Percentiles rank a stretch among this genome's conserved stretches.
These are phyloP conservation scores for Macrochelys suwanniensis DNA, from an alignment of 2,797 vertebrate genomes.

Conservation along the genomic window DNA sequence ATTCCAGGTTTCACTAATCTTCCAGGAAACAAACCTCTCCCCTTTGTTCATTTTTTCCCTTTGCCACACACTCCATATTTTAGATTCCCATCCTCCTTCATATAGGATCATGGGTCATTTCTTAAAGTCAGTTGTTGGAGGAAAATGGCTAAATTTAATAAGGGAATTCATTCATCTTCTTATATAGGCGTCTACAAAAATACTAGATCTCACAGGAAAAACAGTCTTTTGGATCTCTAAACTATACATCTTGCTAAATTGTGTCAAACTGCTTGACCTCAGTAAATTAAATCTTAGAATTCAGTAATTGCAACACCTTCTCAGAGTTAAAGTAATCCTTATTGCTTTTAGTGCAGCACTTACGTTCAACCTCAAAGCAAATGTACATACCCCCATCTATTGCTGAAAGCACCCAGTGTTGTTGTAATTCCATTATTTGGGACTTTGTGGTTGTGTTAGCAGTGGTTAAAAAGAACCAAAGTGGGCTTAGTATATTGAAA, in stretches of 20 bases:
- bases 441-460: not conserved
- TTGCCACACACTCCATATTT: not conserved
- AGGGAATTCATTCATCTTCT: not conserved
- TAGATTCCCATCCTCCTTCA: not conserved
- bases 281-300: not conserved
- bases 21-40: not conserved
- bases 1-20: not conserved
- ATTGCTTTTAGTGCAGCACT: not conserved
- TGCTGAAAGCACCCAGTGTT: not conserved
- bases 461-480: not conserved
- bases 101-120: not conserved
- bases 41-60: not conserved
- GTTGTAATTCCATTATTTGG: not conserved
- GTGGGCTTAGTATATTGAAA: not conserved
- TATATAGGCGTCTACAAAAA: not conserved
- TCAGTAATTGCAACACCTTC: not conserved
- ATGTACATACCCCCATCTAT: not conserved
- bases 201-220: not conserved
- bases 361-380: not conserved
- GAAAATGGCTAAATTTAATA: not conserved
- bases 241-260: not conserved
- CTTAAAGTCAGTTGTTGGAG: not conserved
- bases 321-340: not conserved
- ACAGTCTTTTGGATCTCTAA: not conserved
- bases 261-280: not conserved